phyloP scores from a whole-genome alignment of 2,797 vertebrate genomes.

The Macrochelys suwanniensis region DNA sequence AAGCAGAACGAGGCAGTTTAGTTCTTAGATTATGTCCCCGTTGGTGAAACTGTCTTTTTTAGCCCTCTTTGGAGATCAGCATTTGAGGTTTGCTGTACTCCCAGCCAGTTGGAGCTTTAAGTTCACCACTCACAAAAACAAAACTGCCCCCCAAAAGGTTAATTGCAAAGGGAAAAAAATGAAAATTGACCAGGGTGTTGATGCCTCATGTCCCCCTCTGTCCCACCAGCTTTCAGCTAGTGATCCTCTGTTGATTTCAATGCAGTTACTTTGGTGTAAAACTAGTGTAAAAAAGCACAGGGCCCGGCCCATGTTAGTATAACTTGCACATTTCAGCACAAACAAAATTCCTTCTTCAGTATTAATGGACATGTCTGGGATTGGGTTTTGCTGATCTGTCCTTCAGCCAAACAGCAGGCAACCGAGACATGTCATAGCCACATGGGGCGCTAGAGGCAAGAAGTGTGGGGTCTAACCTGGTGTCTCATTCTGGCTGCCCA shows the following conservation, averaged over 20 bases:
- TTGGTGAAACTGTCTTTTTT: constrained; percentile 8
- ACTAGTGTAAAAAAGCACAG: too few relatives aligned
- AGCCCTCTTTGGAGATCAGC: constrained; percentile 55
- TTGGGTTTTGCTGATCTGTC: background rate
- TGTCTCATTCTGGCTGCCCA: background rate
- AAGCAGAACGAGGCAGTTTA: constrained; percentile 73
- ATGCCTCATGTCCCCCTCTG: too few relatives aligned
- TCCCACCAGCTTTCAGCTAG: background rate
- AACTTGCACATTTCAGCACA: background rate
- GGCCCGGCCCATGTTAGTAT: background rate
- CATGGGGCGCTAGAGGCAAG: background rate
- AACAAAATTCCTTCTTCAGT: background rate
- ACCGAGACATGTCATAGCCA: too few relatives aligned
- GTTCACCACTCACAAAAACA: background rate
- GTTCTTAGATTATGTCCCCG: constrained; percentile 43
- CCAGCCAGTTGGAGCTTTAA: constrained; percentile 60
- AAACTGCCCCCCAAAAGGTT: background rate
- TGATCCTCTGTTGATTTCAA: background rate
- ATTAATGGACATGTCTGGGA: background rate
- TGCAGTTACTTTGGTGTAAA: background rate
- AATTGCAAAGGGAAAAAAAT: background rate
- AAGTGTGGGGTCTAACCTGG: background rate
- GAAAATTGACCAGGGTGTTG: background rate
- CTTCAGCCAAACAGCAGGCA: background rate
- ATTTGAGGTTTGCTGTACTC: constrained; percentile 34